Percentiles rank a stretch among this genome's conserved stretches.
Evolutionary conservation across 2,113 vertebrate species (phyloP).

Genomic region (Crotalus viridis): DNA sequence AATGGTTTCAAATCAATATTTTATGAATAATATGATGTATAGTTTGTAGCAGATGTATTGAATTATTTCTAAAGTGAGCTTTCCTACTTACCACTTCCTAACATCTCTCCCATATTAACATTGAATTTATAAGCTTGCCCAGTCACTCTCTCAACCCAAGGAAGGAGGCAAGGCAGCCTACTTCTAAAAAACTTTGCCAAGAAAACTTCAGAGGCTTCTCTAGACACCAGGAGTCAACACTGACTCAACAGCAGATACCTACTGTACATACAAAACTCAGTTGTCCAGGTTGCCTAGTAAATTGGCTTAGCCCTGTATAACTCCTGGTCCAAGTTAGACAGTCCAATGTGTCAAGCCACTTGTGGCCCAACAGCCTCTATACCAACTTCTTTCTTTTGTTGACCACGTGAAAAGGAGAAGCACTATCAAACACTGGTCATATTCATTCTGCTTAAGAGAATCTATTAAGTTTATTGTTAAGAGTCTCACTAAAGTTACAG

Average conservation of each 20-base stretch:
- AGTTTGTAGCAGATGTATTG: conserved; percentile 38
- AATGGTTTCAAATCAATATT: conserved; percentile 44
- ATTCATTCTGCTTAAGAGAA: not conserved
- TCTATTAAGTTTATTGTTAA: conserved; percentile 31
- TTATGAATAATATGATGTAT: conserved; percentile 33
- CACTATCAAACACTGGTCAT: not conserved
- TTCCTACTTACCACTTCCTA: not conserved
- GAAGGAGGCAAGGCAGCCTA: not conserved
- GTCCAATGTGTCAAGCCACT: not conserved
- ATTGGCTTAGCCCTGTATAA: not conserved
- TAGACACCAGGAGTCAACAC: not conserved
- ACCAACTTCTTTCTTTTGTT: too few relatives aligned
- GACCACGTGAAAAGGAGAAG: too few relatives aligned
- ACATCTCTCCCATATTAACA: not conserved
- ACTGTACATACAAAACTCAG: not conserved
- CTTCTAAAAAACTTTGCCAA: not conserved
- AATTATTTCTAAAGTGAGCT: conserved; percentile 29
- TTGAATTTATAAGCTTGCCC: not conserved
- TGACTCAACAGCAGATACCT: not conserved
- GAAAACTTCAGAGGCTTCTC: not conserved
- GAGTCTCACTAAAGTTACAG: conserved; percentile 31
- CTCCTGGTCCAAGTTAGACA: not conserved
- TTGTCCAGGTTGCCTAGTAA: not conserved
- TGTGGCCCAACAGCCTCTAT: not conserved
- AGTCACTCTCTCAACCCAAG: not conserved